These are phyloP conservation scores for Ambastaia sidthimunki DNA, from an alignment of 2,797 vertebrate genomes.

Conservation along the genomic window DNA sequence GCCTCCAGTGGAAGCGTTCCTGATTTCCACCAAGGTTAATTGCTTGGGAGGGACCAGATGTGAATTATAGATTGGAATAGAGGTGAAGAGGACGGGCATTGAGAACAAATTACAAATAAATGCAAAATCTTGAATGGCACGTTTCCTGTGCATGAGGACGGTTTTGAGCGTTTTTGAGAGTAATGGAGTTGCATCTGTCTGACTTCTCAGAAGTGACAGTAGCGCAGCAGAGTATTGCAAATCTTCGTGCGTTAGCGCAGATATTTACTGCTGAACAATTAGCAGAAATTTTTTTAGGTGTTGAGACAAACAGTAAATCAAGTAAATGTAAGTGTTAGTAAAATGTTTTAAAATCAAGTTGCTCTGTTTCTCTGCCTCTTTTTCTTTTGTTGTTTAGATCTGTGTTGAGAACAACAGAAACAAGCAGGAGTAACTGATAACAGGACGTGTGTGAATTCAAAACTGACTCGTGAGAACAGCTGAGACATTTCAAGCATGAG, in stretches of 20 bases:
- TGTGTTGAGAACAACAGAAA: conserved; percentile 39
- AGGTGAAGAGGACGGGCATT: conserved; percentile 66
- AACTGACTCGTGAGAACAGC: too few relatives aligned
- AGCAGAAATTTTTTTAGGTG: background rate
- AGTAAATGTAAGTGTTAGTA: too few relatives aligned
- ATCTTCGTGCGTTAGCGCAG: background rate
- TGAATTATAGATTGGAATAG: conserved; percentile 71
- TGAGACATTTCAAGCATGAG: too few relatives aligned
- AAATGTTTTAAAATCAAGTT: too few relatives aligned
- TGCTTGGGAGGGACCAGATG: conserved; percentile 71
- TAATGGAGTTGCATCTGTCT: conserved; percentile 35
- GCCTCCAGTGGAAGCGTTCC: conserved; percentile 64
- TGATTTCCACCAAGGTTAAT: conserved; percentile 75
- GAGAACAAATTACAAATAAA: conserved; percentile 73
- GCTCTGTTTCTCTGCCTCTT: background rate
- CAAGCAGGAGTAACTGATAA: background rate
- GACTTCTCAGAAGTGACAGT: conserved; percentile 23
- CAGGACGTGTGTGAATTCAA: background rate
- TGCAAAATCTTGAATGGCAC: conserved; percentile 61
- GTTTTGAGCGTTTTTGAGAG: too few relatives aligned
- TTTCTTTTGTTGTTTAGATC: conserved; percentile 57
- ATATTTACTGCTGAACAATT: background rate
- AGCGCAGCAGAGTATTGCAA: conserved; percentile 6
- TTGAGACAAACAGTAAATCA: too few relatives aligned
- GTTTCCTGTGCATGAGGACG: background rate